Base-by-base conservation (phyloP, 2,888 invertebrate species). In the Microctonus aethiopoides region DNA sequence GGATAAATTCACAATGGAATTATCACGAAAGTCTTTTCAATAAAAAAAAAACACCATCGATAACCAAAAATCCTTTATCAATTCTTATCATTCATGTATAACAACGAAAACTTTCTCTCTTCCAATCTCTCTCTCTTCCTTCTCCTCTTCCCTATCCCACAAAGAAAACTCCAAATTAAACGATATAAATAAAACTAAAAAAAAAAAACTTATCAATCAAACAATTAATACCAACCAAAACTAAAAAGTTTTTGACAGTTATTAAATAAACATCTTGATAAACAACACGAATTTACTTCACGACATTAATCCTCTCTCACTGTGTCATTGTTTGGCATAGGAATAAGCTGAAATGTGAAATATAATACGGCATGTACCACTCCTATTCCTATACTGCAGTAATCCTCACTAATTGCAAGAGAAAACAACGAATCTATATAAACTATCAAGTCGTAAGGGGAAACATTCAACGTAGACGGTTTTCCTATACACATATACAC, bases 371-470 rank as follows among this genome's bases (percentile, higher is more conserved):
- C 63, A 26, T 59, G n/a, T 24, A 67, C 36, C 46, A 63, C 29
- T 59, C 16, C 34, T 67, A 16, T 51, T 52, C 29, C n/a, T n/a
- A n/a, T 22, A 51, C 16, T 16, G n/a, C 16, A 39, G 70, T 72
- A 75, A 74, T 72, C 70, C 74, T 71, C 66, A 61, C 66, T 75
- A 75, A 75, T 73, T 74, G 69, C 67, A 60, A 29, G 62, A 59
- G 51, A 36, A 63, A 46, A 57, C 51, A 63, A 56, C 54, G 57
- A 7, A 16, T 16, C 16, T 16, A 46, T 16, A 46, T 7, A 16
- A n/a, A 46, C 16, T 29, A 29, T 29, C 7, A 5, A 29, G 4
- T 3, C 7, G 46, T 46, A n/a, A 16, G 16, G 41, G 41, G 5
- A 20, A 46, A 46, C 9, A 16, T 39, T 3, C 46, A 46, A 46